phyloP scores from a whole-genome alignment of 2,113 vertebrate genomes.

The Dromaius novaehollandiae region DNA sequence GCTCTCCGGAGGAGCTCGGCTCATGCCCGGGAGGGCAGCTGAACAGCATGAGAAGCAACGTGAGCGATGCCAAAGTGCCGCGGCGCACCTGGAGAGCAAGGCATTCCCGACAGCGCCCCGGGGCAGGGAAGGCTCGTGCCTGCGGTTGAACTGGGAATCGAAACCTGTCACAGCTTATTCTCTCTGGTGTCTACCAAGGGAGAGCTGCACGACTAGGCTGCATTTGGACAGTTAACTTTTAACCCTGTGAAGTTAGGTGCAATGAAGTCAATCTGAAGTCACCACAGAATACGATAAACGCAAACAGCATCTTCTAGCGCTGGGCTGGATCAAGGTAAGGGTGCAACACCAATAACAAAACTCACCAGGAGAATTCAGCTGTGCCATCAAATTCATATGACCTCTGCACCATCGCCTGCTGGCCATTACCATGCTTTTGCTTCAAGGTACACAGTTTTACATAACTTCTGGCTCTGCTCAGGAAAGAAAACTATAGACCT shows the following conservation, averaged over 20 bases:
- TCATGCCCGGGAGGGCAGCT: neutral
- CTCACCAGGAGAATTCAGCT: neutral
- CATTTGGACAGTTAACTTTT: conserved; percentile 7
- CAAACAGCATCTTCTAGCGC: neutral
- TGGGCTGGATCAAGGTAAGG: neutral
- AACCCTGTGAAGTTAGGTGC: neutral
- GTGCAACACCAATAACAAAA: neutral
- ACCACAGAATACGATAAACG: neutral
- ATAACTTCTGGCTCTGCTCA: neutral
- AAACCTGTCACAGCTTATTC: neutral
- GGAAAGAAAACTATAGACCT: neutral
- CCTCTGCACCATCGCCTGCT: neutral
- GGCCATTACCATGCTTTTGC: neutral
- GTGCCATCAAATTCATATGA: neutral
- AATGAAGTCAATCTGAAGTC: neutral
- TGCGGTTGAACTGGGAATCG: neutral
- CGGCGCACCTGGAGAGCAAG: neutral
- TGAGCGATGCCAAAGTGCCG: neutral
- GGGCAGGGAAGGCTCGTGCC: neutral
- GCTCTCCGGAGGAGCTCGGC: neutral
- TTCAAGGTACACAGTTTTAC: neutral
- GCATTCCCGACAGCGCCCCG: rapidly evolving
- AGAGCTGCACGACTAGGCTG: neutral
- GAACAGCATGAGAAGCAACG: neutral
- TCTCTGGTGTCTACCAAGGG: neutral